Evolutionary conservation across 2,888 invertebrate species (phyloP).

Genomic region (Laspeyria flexula): DNA sequence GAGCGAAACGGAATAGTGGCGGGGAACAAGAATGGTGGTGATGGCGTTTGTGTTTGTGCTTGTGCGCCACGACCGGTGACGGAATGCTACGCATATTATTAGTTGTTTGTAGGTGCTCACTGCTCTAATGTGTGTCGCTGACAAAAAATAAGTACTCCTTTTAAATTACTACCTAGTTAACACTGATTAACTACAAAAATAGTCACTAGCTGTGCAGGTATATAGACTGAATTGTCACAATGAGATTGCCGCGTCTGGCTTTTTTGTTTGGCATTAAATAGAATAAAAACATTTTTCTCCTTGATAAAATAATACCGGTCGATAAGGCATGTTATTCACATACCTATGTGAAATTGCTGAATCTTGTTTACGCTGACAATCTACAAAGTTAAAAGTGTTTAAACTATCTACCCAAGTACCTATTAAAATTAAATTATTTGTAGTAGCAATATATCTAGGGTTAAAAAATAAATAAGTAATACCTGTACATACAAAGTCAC

Average conservation of each 20-base stretch:
- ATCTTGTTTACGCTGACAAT: too few relatives aligned
- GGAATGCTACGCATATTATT: slow-evolving; percentile 54
- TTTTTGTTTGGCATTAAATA: neutral
- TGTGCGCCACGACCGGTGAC: slow-evolving; percentile 49
- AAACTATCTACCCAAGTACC: too few relatives aligned
- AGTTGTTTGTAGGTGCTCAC: slow-evolving; percentile 26
- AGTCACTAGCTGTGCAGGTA: neutral
- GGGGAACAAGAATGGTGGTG: slow-evolving; percentile 61
- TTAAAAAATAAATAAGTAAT: too few relatives aligned
- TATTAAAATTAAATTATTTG: too few relatives aligned
- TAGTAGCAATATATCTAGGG: too few relatives aligned
- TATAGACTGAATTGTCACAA: slow-evolving; percentile 3
- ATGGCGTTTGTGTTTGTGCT: slow-evolving; percentile 52
- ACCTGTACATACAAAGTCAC: too few relatives aligned
- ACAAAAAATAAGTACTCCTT: slow-evolving; percentile 11
- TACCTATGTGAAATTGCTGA: too few relatives aligned
- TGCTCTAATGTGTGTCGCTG: slow-evolving; percentile 22
- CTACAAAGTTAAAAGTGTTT: too few relatives aligned
- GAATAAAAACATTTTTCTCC: too few relatives aligned
- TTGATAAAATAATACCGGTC: too few relatives aligned
- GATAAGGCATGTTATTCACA: too few relatives aligned
- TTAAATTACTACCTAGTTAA: slow-evolving; percentile 13
- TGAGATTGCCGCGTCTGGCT: neutral
- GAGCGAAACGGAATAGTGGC: slow-evolving; percentile 42
- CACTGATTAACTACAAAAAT: slow-evolving; percentile 5